Evolutionary conservation across 2,113 vertebrate genomes (phyloP), one percentile per base, ranked within the genome.

Genomic region (Poeciliopsis prolifica): DNA sequence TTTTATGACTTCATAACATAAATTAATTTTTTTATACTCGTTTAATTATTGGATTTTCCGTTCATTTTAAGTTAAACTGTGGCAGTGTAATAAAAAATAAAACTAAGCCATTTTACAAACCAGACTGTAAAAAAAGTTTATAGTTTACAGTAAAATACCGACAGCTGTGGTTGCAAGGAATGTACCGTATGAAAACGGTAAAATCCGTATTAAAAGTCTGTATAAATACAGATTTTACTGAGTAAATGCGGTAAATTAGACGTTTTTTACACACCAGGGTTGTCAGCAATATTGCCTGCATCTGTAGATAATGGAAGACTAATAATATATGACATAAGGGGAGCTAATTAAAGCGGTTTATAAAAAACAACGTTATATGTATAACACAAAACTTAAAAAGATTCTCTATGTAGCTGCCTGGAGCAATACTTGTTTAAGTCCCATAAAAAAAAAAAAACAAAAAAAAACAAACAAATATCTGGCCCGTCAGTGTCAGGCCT

Each of bases 371-470:
- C 74, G 65, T 82, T 62, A 90, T 89, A 40, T 72, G 58, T 83
- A 85, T 82, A 89, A 94, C 78, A 58, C 51, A 86, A 90, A 79
- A 72, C 79, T 91, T 74, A 61, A 92, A 86, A 90, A 84, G 63
- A 35, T 81, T 82, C 86, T 90, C 65, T 69, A 85, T 80, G 80
- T 90, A 95, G 94, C 94, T 95, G 94, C 94, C 94, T 67, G 76
- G 86, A 91, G 88, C 90, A 86, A 90, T 86, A 80, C 70, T 74
- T 84, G 77, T 65, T 89, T 87, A 84, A 81, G 80, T 90, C 81
- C 89, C 79, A 92, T 88, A 89, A 71, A 86, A 91, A 91, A 83
- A 81, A 74, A 79, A 44, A 33, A 9, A 35, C 7, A 35, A 35
- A 37, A 37, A 29, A 29, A 29, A 29, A 29, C 29, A 29, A 29